phyloP scores from a whole-genome alignment of 2,113 vertebrate species.

The Electrona antarctica region DNA sequence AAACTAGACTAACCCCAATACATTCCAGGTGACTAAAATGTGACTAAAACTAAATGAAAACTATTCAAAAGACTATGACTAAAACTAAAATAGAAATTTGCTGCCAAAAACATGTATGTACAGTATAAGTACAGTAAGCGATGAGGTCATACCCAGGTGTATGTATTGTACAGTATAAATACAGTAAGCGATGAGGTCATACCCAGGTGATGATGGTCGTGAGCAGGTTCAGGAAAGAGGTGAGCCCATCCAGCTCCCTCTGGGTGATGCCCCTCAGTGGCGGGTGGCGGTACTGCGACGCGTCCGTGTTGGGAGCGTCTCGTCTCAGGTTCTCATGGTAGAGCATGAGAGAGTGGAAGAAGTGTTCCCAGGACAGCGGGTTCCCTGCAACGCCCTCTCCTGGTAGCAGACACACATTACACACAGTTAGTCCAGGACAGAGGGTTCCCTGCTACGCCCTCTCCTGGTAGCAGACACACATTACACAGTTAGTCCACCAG shows the following conservation, averaged over 20 bases:
- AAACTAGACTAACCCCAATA: too few species aligned
- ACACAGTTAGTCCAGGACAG: not conserved
- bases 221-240: constrained; percentile 91
- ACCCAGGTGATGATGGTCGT: constrained; percentile 94
- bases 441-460: too few species aligned
- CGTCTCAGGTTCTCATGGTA: constrained; percentile 95
- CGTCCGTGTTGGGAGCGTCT: constrained; percentile 90
- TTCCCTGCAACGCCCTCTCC: constrained; percentile 89
- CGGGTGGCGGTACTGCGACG: constrained; percentile 90
- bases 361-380: constrained; percentile 97
- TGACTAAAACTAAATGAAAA: too few species aligned
- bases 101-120: too few species aligned
- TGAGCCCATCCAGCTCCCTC: constrained; percentile 93
- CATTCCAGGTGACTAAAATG: too few species aligned
- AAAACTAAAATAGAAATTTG: too few species aligned
- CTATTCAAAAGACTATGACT: too few species aligned
- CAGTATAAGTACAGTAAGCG: too few species aligned
- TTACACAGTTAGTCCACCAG: too few species aligned
- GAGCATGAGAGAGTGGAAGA: constrained; percentile 96
- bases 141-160: too few species aligned
- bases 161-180: too few species aligned
- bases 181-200: constrained; percentile 18
- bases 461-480: too few species aligned
- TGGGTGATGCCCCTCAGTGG: constrained; percentile 95
- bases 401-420: constrained; percentile 47